A percentile compares a stretch with the other conserved stretches of the same genome.
Evolutionary conservation across 1,140 invertebrate genomes (phyloP).

Genomic region (Cepaea nemoralis): DNA sequence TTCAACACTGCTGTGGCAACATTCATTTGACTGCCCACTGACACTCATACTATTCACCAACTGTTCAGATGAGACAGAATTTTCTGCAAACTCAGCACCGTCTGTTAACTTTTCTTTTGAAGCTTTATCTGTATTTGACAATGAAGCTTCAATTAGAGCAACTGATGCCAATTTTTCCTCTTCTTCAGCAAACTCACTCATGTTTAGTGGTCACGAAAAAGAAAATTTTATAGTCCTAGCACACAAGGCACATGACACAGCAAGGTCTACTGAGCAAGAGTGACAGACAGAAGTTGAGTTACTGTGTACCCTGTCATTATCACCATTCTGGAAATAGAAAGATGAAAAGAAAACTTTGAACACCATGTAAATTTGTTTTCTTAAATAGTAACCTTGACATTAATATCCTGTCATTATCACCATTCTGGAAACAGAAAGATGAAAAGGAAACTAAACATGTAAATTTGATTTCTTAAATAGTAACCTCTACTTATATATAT

Average conservation of each 20-base stretch:
- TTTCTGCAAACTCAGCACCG: neutral
- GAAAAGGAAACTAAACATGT: no score
- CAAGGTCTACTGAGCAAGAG: neutral
- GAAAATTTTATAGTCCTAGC: neutral
- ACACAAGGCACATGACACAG: neutral
- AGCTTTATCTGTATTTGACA: neutral
- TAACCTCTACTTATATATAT: no score
- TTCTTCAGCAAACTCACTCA: neutral
- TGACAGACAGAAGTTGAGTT: neutral
- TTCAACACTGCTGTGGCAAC: neutral
- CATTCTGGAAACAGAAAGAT: neutral
- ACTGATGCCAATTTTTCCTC: neutral
- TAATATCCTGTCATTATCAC: neutral
- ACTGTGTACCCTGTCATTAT: neutral
- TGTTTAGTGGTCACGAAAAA: neutral
- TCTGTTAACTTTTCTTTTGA: neutral
- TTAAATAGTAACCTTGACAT: no score
- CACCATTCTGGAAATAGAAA: neutral
- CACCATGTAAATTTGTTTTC: no score
- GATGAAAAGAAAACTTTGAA: no score
- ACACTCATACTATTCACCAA: no score
- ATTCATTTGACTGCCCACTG: neutral
- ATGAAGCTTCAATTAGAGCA: neutral
- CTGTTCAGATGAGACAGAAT: neutral
- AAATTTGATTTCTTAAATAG: no score